phyloP scores from a whole-genome alignment of 1,140 invertebrate species.

The Aethina tumida region DNA sequence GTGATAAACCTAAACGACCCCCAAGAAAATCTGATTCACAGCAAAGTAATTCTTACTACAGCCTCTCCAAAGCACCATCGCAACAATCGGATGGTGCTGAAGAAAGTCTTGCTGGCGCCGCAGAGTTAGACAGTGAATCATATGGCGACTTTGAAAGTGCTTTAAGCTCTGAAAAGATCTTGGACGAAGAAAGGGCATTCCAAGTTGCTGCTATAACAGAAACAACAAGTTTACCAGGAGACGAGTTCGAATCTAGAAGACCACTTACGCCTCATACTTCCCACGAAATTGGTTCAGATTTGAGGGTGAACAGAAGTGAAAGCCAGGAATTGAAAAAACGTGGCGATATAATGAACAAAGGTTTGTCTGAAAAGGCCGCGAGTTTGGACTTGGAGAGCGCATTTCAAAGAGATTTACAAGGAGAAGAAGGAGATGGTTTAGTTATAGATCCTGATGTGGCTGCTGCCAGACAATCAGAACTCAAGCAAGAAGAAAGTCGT shows the following conservation, averaged over 20 bases:
- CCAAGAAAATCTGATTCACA: slow-evolving; percentile 43
- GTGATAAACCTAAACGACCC: slow-evolving; percentile 35
- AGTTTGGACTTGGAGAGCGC: slow-evolving; percentile 25
- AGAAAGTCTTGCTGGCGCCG: slow-evolving; percentile 35
- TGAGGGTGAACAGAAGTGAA: slow-evolving; percentile 35
- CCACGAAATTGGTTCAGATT: slow-evolving; percentile 35
- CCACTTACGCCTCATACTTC: slow-evolving; percentile 31
- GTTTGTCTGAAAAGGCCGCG: slow-evolving; percentile 27
- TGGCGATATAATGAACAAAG: slow-evolving; percentile 28
- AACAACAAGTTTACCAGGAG: slow-evolving; percentile 29
- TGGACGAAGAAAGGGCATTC: slow-evolving; percentile 30
- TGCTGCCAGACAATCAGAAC: slow-evolving; percentile 21
- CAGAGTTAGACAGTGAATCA: slow-evolving; percentile 35
- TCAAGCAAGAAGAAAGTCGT: slow-evolving; percentile 24
- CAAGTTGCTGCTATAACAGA: slow-evolving; percentile 32
- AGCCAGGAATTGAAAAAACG: slow-evolving; percentile 31
- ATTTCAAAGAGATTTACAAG: slow-evolving; percentile 37
- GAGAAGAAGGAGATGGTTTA: slow-evolving; percentile 42
- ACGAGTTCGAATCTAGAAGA: slow-evolving; percentile 21
- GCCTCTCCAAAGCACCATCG: slow-evolving; percentile 32
- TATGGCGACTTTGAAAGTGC: slow-evolving; percentile 49
- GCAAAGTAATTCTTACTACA: slow-evolving; percentile 39
- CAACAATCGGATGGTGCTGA: slow-evolving; percentile 34
- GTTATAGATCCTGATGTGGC: slow-evolving; percentile 29
- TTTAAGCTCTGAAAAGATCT: slow-evolving; percentile 41